Evolutionary conservation across 2,113 vertebrate species (phyloP).

Genomic region (Cyprinodon variegatus): DNA sequence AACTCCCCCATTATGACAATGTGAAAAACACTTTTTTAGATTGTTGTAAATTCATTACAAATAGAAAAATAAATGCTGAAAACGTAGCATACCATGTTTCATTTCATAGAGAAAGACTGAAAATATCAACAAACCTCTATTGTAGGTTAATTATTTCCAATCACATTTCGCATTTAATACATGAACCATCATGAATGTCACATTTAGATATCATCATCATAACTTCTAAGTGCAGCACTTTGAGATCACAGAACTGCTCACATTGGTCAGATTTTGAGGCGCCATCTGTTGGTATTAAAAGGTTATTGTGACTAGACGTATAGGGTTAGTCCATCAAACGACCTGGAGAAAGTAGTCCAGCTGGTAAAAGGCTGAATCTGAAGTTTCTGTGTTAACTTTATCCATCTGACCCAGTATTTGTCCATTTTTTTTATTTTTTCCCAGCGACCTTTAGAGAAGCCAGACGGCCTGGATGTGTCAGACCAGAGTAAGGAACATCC

Average conservation of each 20-base stretch:
- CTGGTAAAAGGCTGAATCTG: not conserved
- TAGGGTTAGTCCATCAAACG: not conserved
- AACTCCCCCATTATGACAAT: no score
- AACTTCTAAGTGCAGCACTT: not conserved
- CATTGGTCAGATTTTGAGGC: not conserved
- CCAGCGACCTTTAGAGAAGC: conserved; percentile 97
- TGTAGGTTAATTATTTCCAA: no score
- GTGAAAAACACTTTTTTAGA: no score
- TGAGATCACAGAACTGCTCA: not conserved
- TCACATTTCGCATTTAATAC: no score
- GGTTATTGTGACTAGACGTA: not conserved
- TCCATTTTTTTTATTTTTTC: conserved; percentile 22
- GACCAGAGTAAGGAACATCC: conserved; percentile 99
- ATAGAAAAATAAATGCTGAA: no score
- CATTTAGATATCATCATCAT: no score
- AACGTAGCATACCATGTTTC: no score
- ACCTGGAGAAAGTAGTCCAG: not conserved
- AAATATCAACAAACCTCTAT: no score
- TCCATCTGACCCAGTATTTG: conserved; percentile 37
- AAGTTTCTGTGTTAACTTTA: not conserved
- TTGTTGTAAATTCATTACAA: no score
- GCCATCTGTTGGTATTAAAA: not conserved
- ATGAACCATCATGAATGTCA: not conserved
- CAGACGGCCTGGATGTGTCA: conserved; percentile 95
- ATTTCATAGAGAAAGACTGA: no score